Conservation (phyloP, 2,797 vertebrate genomes). For the Onychomys leucogaster region DNA sequence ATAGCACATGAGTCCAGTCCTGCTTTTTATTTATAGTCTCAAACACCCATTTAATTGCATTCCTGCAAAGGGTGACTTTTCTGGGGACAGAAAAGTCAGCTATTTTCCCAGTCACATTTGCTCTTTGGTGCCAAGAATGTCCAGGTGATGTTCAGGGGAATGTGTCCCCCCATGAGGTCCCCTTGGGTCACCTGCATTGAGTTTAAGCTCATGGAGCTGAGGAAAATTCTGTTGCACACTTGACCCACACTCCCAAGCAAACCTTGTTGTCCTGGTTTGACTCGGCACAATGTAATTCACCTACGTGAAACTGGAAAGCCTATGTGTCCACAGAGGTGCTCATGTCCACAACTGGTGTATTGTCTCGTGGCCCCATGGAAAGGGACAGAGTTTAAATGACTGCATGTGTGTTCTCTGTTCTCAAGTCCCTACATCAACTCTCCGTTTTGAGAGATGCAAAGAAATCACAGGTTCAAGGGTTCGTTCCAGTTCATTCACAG, state of each 20-base stretch:
- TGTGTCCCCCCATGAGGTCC: constrained; percentile 40
- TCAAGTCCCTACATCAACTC: neutral
- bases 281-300: neutral
- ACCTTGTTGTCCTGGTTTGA: neutral
- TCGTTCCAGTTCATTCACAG: neutral
- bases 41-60: constrained; percentile 36
- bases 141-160: constrained; percentile 44
- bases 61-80: constrained; percentile 72
- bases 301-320: neutral
- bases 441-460: constrained; percentile 44
- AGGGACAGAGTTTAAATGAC: neutral
- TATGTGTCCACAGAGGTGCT: neutral
- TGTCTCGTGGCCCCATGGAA: neutral
- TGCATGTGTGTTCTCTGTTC: neutral
- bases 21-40: constrained; percentile 7
- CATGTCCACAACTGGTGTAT: neutral
- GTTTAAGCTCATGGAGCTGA: neutral
- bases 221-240: neutral
- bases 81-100: constrained; percentile 18
- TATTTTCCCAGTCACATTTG: constrained; percentile 61
- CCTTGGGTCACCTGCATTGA: neutral
- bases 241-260: neutral
- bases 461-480: neutral
- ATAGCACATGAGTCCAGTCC: neutral
- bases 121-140: constrained; percentile 60